phyloP scores from a whole-genome alignment of 2,888 invertebrate species.

The Drosophila paramelanica region DNA sequence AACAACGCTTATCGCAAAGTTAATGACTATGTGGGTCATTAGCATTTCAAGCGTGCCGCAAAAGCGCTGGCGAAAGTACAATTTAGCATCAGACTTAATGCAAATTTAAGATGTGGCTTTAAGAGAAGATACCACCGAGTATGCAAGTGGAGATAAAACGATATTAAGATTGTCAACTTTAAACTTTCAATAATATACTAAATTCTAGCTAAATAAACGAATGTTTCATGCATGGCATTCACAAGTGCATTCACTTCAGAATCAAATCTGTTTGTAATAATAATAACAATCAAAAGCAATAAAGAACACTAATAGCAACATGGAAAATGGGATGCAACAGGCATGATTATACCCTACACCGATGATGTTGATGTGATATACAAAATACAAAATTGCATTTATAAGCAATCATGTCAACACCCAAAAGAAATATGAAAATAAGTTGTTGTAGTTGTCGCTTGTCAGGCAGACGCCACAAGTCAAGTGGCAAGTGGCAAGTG shows the following conservation, averaged over 20 bases:
- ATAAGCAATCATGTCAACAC: slow-evolving; percentile 80
- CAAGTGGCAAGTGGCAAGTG: slow-evolving; percentile 44
- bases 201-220: slow-evolving; percentile 22
- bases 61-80: slow-evolving; percentile 25
- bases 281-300: slow-evolving; percentile 67
- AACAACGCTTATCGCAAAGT: slow-evolving; percentile 67
- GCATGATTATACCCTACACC: slow-evolving; percentile 7
- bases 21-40: slow-evolving; percentile 78
- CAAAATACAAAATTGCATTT: slow-evolving; percentile 70
- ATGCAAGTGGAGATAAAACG: not conserved
- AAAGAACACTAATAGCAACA: slow-evolving; percentile 32
- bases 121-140: not conserved
- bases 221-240: slow-evolving; percentile 31
- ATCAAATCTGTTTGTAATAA: slow-evolving; percentile 76
- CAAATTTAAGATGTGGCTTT: slow-evolving; percentile 37
- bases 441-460: slow-evolving; percentile 26
- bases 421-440: slow-evolving; percentile 61
- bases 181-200: slow-evolving; percentile 1
- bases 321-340: not conserved
- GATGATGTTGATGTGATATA: slow-evolving; percentile 49
- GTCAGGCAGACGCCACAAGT: slow-evolving; percentile 56
- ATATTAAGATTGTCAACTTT: not conserved
- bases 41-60: slow-evolving; percentile 60
- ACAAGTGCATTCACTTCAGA: slow-evolving; percentile 58
- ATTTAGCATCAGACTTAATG: slow-evolving; percentile 2